Evolutionary conservation across 2,113 vertebrate genomes (phyloP).

Genomic region (sheep (Ovis aries)): DNA sequence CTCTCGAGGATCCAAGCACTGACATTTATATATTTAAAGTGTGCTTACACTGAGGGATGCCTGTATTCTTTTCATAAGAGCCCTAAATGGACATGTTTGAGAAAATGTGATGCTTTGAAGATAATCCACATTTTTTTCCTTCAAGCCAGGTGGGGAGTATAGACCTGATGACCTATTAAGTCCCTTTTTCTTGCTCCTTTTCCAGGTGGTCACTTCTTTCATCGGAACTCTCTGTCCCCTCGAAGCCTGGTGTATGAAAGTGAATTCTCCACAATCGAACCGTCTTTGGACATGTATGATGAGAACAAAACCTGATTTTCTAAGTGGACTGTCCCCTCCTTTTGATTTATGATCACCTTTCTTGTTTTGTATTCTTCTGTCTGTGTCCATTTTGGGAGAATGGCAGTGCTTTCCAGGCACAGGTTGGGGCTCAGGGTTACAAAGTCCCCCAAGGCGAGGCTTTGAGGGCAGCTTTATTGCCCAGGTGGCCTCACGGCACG

Average conservation of each 20-base stretch:
- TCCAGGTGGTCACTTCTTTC: slow-evolving; percentile 91
- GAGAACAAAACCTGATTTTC: slow-evolving; percentile 95
- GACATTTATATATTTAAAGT: neutral
- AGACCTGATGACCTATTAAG: neutral
- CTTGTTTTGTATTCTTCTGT: slow-evolving; percentile 82
- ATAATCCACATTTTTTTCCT: neutral
- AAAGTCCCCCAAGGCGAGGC: slow-evolving; percentile 71
- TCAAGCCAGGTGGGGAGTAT: fast-evolving
- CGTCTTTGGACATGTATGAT: slow-evolving; percentile 91
- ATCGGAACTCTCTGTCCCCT: slow-evolving; percentile 89
- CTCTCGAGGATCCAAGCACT: neutral
- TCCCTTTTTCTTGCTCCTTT: slow-evolving; percentile 63
- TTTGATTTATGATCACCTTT: slow-evolving; percentile 80
- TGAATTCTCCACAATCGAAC: slow-evolving; percentile 93
- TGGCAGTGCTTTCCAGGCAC: slow-evolving; percentile 75
- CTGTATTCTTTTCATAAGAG: neutral
- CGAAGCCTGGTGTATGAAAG: slow-evolving; percentile 91
- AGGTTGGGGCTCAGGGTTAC: slow-evolving; percentile 68
- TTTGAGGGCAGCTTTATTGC: slow-evolving; percentile 69
- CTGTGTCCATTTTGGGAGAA: slow-evolving; percentile 81
- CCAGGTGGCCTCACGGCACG: neutral
- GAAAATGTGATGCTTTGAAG: neutral
- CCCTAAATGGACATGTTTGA: neutral
- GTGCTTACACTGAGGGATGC: neutral
- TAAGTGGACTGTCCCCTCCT: slow-evolving; percentile 71